A percentile compares a stretch with the other conserved stretches of the same genome.
Evolutionary conservation across 2,888 invertebrate genomes (phyloP).

Genomic region (Agriopis leucophaearia): DNA sequence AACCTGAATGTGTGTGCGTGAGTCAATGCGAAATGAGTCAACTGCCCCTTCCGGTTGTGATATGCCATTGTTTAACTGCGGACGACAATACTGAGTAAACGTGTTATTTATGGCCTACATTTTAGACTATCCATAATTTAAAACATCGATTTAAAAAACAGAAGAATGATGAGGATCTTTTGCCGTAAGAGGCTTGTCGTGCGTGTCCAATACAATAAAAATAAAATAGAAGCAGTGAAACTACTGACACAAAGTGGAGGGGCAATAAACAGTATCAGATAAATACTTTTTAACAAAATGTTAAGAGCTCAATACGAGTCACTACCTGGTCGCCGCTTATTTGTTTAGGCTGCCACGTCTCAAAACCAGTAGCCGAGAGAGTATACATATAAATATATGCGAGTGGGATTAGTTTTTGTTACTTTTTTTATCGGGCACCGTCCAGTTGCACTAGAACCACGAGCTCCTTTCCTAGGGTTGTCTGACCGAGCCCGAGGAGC

Average conservation of each 20-base stretch:
- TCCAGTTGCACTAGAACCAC: conserved; percentile 74
- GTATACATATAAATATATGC: conserved; percentile 71
- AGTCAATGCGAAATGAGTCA: conserved; percentile 59
- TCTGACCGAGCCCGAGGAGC: conserved; percentile 50
- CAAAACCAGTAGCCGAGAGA: conserved; percentile 83
- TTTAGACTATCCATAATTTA: not conserved
- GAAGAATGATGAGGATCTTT: conserved; percentile 4
- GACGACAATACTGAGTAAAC: conserved; percentile 19
- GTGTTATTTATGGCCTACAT: not conserved
- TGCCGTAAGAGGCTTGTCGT: conserved; percentile 14
- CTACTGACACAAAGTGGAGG: conserved; percentile 41
- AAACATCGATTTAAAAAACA: not conserved
- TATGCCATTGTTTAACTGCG: conserved; percentile 33
- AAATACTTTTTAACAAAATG: conserved; percentile 77
- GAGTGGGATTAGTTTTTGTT: conserved; percentile 77
- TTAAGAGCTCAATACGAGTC: conserved; percentile 71
- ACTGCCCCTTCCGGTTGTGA: conserved; percentile 63
- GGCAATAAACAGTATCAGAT: conserved; percentile 79
- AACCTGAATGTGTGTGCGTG: conserved; percentile 57
- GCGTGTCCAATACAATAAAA: conserved; percentile 24
- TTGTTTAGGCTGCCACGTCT: conserved; percentile 82
- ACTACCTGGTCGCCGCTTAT: conserved; percentile 84
- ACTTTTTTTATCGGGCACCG: conserved; percentile 71
- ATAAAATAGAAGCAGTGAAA: conserved; percentile 32
- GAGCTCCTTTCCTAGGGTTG: conserved; percentile 66